A percentile compares a stretch with the other conserved stretches of the same genome.
phyloP scores from a whole-genome alignment of 2,888 invertebrate genomes.

The Cotesia congregata region DNA sequence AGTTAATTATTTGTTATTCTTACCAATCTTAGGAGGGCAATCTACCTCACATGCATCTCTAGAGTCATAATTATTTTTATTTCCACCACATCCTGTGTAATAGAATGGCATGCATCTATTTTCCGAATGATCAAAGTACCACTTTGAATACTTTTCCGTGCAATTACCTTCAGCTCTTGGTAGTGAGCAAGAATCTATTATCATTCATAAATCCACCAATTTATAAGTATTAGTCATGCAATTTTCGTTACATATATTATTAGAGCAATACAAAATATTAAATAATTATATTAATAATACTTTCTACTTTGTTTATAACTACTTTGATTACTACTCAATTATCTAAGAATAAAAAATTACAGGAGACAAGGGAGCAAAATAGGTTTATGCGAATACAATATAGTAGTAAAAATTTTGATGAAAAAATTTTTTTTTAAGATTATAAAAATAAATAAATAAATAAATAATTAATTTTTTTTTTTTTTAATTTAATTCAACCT shows the following conservation, averaged over 20 bases:
- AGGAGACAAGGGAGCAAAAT: too few relatives aligned
- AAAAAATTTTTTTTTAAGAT: too few relatives aligned
- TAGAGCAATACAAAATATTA: constrained; percentile 2
- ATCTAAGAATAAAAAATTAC: not conserved
- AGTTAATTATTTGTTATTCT: constrained; percentile 69
- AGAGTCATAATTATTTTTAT: constrained; percentile 86
- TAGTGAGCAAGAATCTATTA: constrained; percentile 82
- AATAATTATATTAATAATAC: not conserved
- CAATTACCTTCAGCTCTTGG: constrained; percentile 84
- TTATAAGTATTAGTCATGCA: constrained; percentile 59
- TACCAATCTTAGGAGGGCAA: constrained; percentile 86
- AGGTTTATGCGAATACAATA: too few relatives aligned
- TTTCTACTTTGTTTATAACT: not conserved
- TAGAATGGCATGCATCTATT: constrained; percentile 93
- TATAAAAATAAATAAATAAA: too few relatives aligned
- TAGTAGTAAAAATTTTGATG: too few relatives aligned
- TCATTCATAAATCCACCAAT: constrained; percentile 53
- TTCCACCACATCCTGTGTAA: constrained; percentile 93
- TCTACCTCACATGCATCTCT: constrained; percentile 81
- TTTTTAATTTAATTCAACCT: too few relatives aligned
- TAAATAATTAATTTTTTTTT: too few relatives aligned
- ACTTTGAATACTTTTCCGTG: constrained; percentile 81
- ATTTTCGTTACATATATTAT: constrained; percentile 50
- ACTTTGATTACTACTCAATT: not conserved
- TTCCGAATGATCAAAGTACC: constrained; percentile 88